Evolutionary conservation across 2,888 invertebrate genomes (phyloP).

Genomic region (Drosophila subsilvestris): DNA sequence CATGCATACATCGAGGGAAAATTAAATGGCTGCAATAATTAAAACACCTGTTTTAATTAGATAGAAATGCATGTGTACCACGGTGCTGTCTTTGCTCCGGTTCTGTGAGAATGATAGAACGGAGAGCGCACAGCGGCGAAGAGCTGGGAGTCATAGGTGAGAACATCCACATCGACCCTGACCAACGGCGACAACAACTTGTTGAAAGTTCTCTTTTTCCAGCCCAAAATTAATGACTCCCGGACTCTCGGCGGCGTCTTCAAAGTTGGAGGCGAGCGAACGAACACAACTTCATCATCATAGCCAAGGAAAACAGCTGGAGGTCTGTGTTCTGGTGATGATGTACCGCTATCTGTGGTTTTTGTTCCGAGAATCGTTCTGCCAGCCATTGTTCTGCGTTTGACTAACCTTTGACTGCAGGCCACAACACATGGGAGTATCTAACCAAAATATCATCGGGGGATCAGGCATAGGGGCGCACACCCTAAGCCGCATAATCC

Average conservation of each 20-base stretch:
- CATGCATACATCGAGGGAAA: slow-evolving; percentile 35
- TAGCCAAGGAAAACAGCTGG: slow-evolving; percentile 53
- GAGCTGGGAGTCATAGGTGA: slow-evolving; percentile 10
- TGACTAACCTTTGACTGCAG: slow-evolving; percentile 43
- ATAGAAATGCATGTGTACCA: slow-evolving; percentile 64
- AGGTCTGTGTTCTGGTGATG: slow-evolving; percentile 32
- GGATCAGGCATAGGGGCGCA: slow-evolving; percentile 33
- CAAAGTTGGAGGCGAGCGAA: slow-evolving; percentile 48
- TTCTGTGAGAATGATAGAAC: slow-evolving; percentile 54
- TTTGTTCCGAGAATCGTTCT: slow-evolving; percentile 27
- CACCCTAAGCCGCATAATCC: slow-evolving; percentile 42
- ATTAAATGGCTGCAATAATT: slow-evolving; percentile 75
- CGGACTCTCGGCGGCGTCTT: slow-evolving; percentile 54
- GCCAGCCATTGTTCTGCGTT: slow-evolving; percentile 20
- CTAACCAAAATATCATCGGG: slow-evolving; percentile 38
- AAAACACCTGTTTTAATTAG: slow-evolving; percentile 80
- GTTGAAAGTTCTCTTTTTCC: slow-evolving; percentile 60
- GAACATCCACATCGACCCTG: slow-evolving; percentile 28
- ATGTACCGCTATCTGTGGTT: slow-evolving; percentile 34
- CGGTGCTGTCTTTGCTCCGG: slow-evolving; percentile 3
- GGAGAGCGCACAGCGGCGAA: slow-evolving; percentile 8
- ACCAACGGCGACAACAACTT: slow-evolving; percentile 38
- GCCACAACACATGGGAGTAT: slow-evolving; percentile 21
- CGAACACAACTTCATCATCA: slow-evolving; percentile 66
- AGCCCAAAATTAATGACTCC: slow-evolving; percentile 63